Evolutionary conservation across 2,797 vertebrate species (phyloP).

Genomic region (Remorina albescens): DNA sequence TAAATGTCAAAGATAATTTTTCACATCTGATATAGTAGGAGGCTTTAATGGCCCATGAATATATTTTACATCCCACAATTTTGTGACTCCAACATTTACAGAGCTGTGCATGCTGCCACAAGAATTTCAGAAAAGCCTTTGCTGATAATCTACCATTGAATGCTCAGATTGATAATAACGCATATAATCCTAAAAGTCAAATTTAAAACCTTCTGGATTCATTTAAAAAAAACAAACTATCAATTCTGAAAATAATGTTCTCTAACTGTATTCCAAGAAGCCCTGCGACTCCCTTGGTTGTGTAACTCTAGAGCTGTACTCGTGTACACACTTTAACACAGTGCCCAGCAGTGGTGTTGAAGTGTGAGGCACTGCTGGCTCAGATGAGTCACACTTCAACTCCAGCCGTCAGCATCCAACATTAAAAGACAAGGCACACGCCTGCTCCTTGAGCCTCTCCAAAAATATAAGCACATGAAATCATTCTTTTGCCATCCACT

Average conservation of each 20-base stretch:
- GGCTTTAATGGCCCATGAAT: conserved; percentile 7
- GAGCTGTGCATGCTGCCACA: neutral
- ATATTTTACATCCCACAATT: conserved; percentile 2
- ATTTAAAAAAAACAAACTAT: neutral
- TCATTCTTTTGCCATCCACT: conserved; percentile 12
- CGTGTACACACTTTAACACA: neutral
- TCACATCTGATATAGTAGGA: conserved; percentile 12
- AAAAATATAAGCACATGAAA: conserved; percentile 30
- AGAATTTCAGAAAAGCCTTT: neutral
- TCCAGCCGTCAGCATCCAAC: conserved; percentile 22
- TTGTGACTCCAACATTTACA: neutral
- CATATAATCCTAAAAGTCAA: neutral
- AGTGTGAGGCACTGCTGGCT: conserved; percentile 15
- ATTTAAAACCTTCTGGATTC: neutral
- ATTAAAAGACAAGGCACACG: conserved; percentile 29
- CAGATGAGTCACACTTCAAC: conserved; percentile 18
- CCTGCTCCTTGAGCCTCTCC: conserved; percentile 13
- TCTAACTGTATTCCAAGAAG: neutral
- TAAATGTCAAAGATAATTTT: conserved; percentile 37
- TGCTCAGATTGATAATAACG: no score
- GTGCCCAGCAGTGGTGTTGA: conserved; percentile 30
- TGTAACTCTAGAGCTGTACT: conserved; percentile 13
- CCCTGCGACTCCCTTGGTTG: neutral
- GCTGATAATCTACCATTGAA: neutral
- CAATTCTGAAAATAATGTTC: neutral